Conservation (phyloP, 2,888 invertebrate genomes). For the Teleogryllus oceanicus region DNA sequence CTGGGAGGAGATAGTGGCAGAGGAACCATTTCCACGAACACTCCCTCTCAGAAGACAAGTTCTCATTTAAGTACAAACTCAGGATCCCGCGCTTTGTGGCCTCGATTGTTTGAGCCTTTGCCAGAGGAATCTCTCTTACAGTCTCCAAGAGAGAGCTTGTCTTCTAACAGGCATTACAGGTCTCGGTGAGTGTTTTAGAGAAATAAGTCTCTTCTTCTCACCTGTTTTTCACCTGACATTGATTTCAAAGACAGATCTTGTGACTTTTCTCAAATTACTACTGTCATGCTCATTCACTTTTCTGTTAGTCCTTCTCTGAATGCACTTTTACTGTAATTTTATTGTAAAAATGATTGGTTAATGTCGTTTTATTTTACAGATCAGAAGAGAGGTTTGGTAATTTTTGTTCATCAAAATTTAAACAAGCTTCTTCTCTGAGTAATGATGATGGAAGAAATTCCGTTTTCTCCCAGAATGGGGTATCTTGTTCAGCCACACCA, state of each 20-base stretch:
- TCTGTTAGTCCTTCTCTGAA: background rate
- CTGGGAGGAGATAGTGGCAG: constrained; percentile 42
- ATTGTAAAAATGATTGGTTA: too few relatives aligned
- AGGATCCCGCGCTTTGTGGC: background rate
- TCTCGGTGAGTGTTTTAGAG: background rate
- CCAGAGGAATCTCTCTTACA: background rate
- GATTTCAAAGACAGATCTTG: too few relatives aligned
- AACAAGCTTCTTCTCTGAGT: background rate
- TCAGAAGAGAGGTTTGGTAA: background rate
- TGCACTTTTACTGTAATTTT: background rate
- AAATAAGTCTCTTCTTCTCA: too few relatives aligned
- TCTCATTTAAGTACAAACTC: background rate
- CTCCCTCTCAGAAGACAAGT: constrained; percentile 32
- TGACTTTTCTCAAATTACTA: background rate
- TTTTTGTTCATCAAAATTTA: background rate
- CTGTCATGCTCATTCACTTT: background rate
- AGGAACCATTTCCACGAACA: constrained; percentile 41
- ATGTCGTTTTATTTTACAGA: background rate
- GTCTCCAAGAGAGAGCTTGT: background rate
- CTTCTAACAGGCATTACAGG: background rate
- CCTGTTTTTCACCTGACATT: too few relatives aligned
- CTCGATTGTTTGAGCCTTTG: background rate
- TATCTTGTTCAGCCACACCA: background rate
- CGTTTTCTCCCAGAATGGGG: background rate
- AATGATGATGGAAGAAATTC: background rate